Conservation (phyloP, 2,113 vertebrate genomes). For the Butorides virescens region DNA sequence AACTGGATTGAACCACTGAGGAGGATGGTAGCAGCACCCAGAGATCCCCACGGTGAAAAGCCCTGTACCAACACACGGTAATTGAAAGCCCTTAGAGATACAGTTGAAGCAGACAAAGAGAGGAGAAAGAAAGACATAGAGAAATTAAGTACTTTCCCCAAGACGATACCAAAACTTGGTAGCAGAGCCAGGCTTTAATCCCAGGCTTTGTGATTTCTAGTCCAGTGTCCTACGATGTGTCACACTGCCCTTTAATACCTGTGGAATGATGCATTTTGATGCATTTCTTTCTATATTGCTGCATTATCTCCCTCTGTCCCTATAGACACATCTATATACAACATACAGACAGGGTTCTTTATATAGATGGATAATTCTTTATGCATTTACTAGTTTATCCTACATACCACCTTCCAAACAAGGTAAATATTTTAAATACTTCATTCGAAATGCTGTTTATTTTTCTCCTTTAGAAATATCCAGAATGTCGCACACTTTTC, state of each 20-base stretch:
- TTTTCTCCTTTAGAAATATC: slow-evolving; percentile 37
- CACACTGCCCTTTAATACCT: not conserved
- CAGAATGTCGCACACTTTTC: not conserved
- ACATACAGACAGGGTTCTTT: not conserved
- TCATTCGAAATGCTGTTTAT: not conserved
- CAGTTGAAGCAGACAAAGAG: not conserved
- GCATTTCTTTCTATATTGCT: not conserved
- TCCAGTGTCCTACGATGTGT: not conserved
- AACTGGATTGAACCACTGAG: not conserved
- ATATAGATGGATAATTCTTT: not conserved
- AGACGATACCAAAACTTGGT: not conserved
- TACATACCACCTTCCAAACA: not conserved
- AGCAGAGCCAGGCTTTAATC: not conserved
- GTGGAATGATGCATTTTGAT: not conserved
- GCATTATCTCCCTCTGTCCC: not conserved
- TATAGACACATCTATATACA: not conserved
- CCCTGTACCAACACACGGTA: not conserved
- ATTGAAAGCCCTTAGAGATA: not conserved
- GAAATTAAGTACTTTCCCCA: not conserved
- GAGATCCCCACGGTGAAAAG: not conserved
- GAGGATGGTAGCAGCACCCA: not conserved
- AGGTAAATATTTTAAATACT: not conserved
- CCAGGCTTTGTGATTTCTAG: not conserved
- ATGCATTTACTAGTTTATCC: not conserved
- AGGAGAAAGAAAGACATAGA: not conserved